A percentile compares a stretch with the other conserved stretches of the same genome.
These are phyloP conservation scores for Diaprepes abbreviatus DNA, from an alignment of 2,888 invertebrate genomes.

Conservation along the genomic window DNA sequence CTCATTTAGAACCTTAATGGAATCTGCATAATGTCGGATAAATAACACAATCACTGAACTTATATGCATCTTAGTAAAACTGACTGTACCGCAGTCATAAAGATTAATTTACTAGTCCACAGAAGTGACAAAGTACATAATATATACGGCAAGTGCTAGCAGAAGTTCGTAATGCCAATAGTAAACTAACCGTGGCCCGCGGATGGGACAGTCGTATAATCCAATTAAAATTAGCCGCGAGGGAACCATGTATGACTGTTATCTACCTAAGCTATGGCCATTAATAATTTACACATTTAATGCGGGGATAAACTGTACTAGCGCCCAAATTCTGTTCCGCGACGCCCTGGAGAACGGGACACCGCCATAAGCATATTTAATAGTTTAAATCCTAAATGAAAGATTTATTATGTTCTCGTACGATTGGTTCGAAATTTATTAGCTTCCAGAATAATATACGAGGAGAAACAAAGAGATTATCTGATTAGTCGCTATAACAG, in stretches of 20 bases:
- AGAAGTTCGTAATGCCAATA: conserved; percentile 39
- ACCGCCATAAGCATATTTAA: conserved; percentile 56
- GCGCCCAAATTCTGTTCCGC: conserved; percentile 29
- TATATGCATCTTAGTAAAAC: not conserved
- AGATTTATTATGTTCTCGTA: conserved; percentile 44
- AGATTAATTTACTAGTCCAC: conserved; percentile 4
- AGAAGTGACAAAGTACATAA: conserved; percentile 26
- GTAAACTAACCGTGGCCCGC: conserved; percentile 37
- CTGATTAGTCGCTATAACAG: no score
- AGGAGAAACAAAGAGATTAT: no score
- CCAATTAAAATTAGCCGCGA: conserved; percentile 65
- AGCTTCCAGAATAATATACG: no score
- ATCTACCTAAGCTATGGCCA: conserved; percentile 64
- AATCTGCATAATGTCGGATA: no score
- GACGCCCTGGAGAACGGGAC: conserved; percentile 47
- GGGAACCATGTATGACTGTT: conserved; percentile 64
- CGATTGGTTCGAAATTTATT: conserved; percentile 16
- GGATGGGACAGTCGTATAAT: conserved; percentile 62
- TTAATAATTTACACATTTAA: conserved; percentile 66
- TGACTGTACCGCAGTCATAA: not conserved
- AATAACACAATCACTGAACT: not conserved
- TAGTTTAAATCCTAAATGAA: conserved; percentile 54
- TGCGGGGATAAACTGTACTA: conserved; percentile 54
- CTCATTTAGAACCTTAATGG: no score
- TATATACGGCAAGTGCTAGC: conserved; percentile 25